Base-by-base conservation (phyloP, 2,113 vertebrate genomes). In the Carlito syrichta region DNA sequence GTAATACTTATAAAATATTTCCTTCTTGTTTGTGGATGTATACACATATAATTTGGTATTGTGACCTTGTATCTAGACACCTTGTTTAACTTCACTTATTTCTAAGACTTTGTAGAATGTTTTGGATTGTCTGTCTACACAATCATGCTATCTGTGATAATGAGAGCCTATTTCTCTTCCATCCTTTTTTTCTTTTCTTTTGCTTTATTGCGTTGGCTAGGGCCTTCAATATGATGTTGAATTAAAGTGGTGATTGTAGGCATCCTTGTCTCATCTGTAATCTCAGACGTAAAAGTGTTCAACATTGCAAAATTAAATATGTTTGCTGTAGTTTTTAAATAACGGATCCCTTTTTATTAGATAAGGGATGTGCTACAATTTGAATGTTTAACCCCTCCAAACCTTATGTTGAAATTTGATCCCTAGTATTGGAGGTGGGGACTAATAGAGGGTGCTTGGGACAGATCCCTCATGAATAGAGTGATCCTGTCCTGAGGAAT, bases 1-100 rank as follows among this genome's bases (percentile, higher is more conserved):
- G 48, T 54, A 9, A n/a, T 45, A 62, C 74, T 93, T 87, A 43
- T 45, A 86, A 91, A 76, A 78, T 94, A 73, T 60, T 74, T 52
- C n/a, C 30, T 85, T 52, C 32, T 63, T 63, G 2, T 69, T 97
- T 91, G 8, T 6, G 78, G n/a, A 4, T 58, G 81, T 71, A 43
- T 89, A 35, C 56, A n/a, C 86, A 54, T 74, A 7, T 52, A 74
- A 27, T 83, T 60, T 74, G 12, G 1, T 74, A 56, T 73, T 48
- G 8, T 74, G 56, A 79, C 9, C 23, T 81, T 84, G 48, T 8
- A 66, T 86, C 16, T 4, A 69, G 68, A 84, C 5, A 89, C 23
- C 9, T 91, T 68, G 12, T 23, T 87, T 92, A 77, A 96, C 45
- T 77, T 94, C 40, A 58, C 74, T 94, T 74, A 62, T 86, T 97